These are phyloP conservation scores for Aphaenogaster floridana DNA, from an alignment of 1,140 invertebrate genomes.

Conservation along the genomic window DNA sequence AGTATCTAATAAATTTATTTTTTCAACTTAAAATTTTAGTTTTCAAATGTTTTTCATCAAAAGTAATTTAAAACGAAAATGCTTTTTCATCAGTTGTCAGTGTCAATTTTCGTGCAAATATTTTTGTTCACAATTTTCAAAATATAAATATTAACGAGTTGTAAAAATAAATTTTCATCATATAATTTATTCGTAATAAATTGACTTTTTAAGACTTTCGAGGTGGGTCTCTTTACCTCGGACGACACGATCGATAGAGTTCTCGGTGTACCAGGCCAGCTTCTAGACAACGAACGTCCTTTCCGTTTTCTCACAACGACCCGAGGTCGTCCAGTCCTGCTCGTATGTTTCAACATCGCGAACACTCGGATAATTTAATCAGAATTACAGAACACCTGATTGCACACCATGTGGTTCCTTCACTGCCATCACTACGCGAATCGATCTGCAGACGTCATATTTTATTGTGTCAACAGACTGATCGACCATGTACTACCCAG, in stretches of 20 bases:
- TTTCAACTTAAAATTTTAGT: not conserved
- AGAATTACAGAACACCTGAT: not conserved
- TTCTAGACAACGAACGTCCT: conserved; percentile 83
- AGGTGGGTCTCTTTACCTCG: conserved; percentile 78
- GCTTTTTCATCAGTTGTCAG: not conserved
- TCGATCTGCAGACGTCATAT: not conserved
- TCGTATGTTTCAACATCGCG: conserved; percentile 83
- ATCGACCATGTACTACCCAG: not conserved
- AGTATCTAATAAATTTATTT: not conserved
- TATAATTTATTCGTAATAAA: not conserved
- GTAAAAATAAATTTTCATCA: not conserved
- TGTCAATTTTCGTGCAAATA: not conserved
- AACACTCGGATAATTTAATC: conserved; percentile 8
- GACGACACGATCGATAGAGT: conserved; percentile 82
- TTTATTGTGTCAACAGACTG: not conserved
- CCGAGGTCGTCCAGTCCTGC: conserved; percentile 76
- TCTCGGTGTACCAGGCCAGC: conserved; percentile 84
- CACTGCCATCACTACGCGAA: not conserved
- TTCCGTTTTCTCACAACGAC: conserved; percentile 80
- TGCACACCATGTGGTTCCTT: not conserved
- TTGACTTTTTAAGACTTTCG: not conserved
- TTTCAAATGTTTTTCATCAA: not conserved
- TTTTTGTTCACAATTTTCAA: not conserved
- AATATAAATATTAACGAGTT: not conserved
- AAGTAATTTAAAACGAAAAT: not conserved